Base-by-base conservation (phyloP, 2,888 invertebrate genomes). In the Muscina levida region DNA sequence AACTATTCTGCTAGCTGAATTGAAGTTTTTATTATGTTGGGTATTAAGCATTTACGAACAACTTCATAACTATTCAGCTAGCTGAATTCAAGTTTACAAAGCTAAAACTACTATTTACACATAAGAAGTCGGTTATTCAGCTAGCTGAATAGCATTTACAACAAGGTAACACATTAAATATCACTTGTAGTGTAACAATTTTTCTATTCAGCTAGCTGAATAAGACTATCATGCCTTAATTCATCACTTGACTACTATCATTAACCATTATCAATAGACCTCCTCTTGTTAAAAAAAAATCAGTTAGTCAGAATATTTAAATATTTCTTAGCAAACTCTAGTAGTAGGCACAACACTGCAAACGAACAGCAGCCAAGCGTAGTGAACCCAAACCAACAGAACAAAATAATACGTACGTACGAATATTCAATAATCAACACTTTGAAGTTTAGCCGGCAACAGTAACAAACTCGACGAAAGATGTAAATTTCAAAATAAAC, bases 401-500 rank as follows among this genome's bases (percentile, higher is more conserved):
- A n/a, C n/a, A n/a, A n/a, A n/a, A n/a, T n/a, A n/a, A n/a, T n/a
- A n/a, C n/a, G n/a, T n/a, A n/a, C n/a, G n/a, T n/a, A 53, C 57
- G 8, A 31, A 31, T 31, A 31, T 31, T 31, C 31, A 59, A 73
- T 81, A 77, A 77, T 77, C 77, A 77, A 81, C 19, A 44, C 74
- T 81, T 81, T 81, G 80, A 81, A 77, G 74, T 81, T 81, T 71
- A 19, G 37, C 80, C 80, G 80, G 72, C 46, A 59, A 65, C 48
- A 74, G 39, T 46, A 70, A 74, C 48, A 66, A 67, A 66, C 48
- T 17, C 62, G 62, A 62, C 42, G 39, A 62, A 62, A 51, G 59
- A 74, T 77, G 80, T 67, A 77, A 74, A 81, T 81, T 77, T 72
- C 57, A 74, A 77, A 71, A 74, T 77, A 81, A 81, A 66, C 74